These are phyloP conservation scores for Tipula helvola DNA, from an alignment of 2,888 invertebrate genomes.

Conservation along the genomic window DNA sequence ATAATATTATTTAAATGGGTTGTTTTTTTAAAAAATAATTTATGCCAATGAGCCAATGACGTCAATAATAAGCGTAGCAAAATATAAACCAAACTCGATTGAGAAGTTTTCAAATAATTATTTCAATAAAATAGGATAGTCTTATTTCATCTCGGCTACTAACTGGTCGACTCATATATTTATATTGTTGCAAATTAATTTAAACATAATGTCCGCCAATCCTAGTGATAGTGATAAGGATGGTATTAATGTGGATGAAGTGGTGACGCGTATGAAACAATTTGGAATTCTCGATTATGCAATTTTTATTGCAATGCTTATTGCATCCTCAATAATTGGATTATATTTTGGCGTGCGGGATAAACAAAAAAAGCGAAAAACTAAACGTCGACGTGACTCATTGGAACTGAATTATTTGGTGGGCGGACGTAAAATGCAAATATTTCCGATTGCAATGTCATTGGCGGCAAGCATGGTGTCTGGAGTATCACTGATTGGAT, in stretches of 20 bases:
- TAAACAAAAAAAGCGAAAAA: not conserved
- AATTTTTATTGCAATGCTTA: not conserved
- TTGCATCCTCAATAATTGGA: not conserved
- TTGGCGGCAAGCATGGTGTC: slow-evolving; percentile 48
- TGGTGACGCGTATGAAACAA: not conserved
- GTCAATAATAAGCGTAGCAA: too few species aligned
- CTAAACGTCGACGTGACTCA: not conserved
- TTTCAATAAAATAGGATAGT: not conserved
- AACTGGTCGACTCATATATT: not conserved
- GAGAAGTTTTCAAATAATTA: too few species aligned
- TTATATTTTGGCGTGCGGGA: not conserved
- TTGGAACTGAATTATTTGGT: slow-evolving; percentile 48
- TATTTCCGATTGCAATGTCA: slow-evolving; percentile 57
- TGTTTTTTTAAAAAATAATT: too few species aligned
- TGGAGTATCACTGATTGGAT: not conserved
- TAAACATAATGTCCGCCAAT: not conserved
- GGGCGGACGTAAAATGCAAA: slow-evolving; percentile 52
- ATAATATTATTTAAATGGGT: too few species aligned
- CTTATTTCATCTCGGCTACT: not conserved
- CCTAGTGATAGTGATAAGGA: too few species aligned
- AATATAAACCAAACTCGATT: too few species aligned
- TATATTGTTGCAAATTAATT: not conserved
- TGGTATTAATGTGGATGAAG: not conserved
- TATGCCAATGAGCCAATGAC: too few species aligned
- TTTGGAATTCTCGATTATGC: not conserved